These are phyloP conservation scores for Tonatia bakeri DNA, from an alignment of 2,113 vertebrate species.

Conservation along the genomic window DNA sequence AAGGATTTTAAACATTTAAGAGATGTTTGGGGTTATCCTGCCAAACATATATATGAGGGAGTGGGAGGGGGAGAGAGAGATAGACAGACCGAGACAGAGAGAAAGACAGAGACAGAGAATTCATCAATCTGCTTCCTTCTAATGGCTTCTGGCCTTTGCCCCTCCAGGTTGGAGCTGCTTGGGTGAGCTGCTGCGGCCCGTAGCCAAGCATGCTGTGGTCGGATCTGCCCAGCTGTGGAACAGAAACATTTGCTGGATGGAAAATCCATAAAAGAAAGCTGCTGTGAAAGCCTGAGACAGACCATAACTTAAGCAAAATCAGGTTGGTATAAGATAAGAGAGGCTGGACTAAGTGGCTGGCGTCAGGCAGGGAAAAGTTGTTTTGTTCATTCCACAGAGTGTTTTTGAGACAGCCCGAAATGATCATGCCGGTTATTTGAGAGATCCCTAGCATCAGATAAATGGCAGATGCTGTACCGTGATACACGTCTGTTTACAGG, in stretches of 20 bases:
- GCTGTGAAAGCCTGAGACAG: constrained; percentile 32
- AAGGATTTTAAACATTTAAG: constrained; percentile 11
- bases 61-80: background rate
- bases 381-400: background rate
- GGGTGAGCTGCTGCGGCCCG: background rate
- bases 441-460: background rate
- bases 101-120: background rate
- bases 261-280: constrained; percentile 68
- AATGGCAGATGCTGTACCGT: background rate
- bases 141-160: background rate
- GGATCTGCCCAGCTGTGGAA: constrained; percentile 46
- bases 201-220: constrained; percentile 67
- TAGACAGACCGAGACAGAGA: no score
- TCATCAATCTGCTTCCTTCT: background rate
- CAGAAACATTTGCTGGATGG: constrained; percentile 50
- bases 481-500: background rate
- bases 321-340: constrained; percentile 29
- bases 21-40: background rate
- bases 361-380: background rate
- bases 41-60: background rate
- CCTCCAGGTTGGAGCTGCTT: constrained; percentile 39
- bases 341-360: background rate
- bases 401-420: background rate
- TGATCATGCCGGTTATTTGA: background rate
- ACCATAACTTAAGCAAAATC: background rate